These are phyloP conservation scores for Bombylius discolor DNA, from an alignment of 2,888 invertebrate genomes.

Conservation along the genomic window DNA sequence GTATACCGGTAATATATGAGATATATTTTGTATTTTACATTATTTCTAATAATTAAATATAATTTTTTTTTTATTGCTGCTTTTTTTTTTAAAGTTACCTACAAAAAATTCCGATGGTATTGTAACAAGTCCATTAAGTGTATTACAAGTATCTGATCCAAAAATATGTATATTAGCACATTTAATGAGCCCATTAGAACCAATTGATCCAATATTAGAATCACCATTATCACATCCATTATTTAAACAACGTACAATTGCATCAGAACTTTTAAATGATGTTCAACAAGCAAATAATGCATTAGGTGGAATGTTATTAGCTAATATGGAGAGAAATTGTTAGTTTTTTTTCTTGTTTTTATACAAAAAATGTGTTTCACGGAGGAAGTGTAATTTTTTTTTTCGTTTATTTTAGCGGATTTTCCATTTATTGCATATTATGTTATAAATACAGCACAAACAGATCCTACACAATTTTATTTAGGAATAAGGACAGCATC, in stretches of 20 bases:
- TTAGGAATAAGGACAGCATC: constrained; percentile 73
- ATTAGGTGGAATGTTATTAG: constrained; percentile 70
- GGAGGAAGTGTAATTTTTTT: not conserved
- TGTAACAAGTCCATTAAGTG: constrained; percentile 46
- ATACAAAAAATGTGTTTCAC: not conserved
- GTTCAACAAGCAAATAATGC: constrained; percentile 56
- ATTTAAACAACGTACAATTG: constrained; percentile 62
- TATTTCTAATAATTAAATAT: not conserved
- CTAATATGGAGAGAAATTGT: constrained; percentile 79
- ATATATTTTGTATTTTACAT: not conserved
- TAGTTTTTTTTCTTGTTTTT: constrained; percentile 17
- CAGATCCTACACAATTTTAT: constrained; percentile 75
- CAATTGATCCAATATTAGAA: constrained; percentile 73
- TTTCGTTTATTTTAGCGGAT: constrained; percentile 45
- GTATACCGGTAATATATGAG: constrained; percentile 54
- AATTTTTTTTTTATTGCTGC: not conserved
- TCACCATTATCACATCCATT: constrained; percentile 71
- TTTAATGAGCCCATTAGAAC: constrained; percentile 77
- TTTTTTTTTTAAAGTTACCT: constrained; percentile 39
- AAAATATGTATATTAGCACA: constrained; percentile 79
- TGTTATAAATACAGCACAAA: constrained; percentile 75
- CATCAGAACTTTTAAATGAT: constrained; percentile 62
- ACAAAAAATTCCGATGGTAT: constrained; percentile 48
- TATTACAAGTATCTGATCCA: constrained; percentile 76
- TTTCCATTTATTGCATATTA: constrained; percentile 87